Percentiles rank a stretch among this genome's conserved stretches.
Conservation (phyloP, 2,888 invertebrate genomes). For the Tetragnatha montana region DNA sequence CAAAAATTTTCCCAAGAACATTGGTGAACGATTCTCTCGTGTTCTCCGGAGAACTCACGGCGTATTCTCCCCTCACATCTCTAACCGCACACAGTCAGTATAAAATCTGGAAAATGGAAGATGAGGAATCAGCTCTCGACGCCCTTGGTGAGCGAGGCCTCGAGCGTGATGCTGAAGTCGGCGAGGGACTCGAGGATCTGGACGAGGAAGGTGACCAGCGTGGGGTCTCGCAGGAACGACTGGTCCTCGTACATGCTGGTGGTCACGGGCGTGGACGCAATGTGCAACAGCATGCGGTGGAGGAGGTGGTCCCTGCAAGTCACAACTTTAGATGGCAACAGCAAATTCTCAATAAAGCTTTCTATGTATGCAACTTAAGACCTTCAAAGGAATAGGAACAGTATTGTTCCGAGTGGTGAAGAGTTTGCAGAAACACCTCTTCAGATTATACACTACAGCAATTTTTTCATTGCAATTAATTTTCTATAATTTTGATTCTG, state of each 20-base stretch:
- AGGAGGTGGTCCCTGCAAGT: constrained; percentile 79
- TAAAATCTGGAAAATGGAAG: neutral
- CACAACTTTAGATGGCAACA: neutral
- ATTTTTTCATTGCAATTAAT: no score
- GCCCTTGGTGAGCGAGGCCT: constrained; percentile 77
- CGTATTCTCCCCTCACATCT: neutral
- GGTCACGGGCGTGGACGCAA: constrained; percentile 92
- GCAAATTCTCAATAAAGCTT: no score
- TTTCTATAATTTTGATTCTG: no score
- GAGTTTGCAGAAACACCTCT: no score
- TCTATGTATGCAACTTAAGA: no score
- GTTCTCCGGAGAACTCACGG: neutral
- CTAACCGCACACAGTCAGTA: neutral
- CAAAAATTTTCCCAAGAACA: neutral
- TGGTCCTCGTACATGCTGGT: constrained; percentile 96
- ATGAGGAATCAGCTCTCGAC: constrained; percentile 73
- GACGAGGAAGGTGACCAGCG: constrained; percentile 89
- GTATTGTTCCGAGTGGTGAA: no score
- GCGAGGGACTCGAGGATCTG: constrained; percentile 93
- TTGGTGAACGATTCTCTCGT: neutral
- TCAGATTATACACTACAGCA: no score
- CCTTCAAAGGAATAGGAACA: no score
- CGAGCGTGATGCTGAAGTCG: constrained; percentile 83
- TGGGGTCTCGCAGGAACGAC: constrained; percentile 92
- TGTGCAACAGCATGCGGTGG: constrained; percentile 92